A percentile compares a stretch with the other conserved stretches of the same genome.
phyloP scores from a whole-genome alignment of 2,797 vertebrate genomes.

The Scolopax bukidnonensis region DNA sequence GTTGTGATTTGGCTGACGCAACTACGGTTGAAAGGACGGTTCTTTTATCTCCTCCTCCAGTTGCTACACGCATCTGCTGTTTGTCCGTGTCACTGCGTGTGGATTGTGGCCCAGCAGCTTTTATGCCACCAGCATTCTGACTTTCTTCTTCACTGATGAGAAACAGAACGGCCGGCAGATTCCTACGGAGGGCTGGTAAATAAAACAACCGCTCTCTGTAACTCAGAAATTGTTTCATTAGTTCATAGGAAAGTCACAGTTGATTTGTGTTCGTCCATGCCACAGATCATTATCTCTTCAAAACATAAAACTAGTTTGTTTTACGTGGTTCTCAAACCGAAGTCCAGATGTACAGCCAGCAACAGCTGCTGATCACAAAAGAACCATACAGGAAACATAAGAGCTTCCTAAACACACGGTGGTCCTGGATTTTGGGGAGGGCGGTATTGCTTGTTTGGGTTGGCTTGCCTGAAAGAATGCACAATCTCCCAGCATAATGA shows the following conservation, averaged over 20 bases:
- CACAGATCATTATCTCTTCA: constrained; percentile 52
- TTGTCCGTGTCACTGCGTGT: background rate
- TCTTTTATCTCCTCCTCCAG: constrained; percentile 46
- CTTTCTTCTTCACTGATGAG: constrained; percentile 49
- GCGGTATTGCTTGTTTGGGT: background rate
- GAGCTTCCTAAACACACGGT: background rate
- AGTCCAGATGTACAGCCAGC: background rate
- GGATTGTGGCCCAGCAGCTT: background rate
- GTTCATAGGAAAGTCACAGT: constrained; percentile 9
- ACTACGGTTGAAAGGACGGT: background rate
- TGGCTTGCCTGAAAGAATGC: constrained; percentile 24
- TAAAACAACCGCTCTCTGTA: background rate
- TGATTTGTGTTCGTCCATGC: constrained; percentile 26
- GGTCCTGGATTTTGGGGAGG: background rate
- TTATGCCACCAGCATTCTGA: background rate
- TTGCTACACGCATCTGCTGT: constrained; percentile 30
- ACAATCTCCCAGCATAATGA: background rate
- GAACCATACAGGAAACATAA: fast-evolving
- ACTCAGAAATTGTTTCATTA: constrained; percentile 34
- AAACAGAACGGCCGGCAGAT: background rate
- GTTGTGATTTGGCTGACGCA: constrained; percentile 47
- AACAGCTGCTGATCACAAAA: background rate
- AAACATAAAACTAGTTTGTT: constrained; percentile 35
- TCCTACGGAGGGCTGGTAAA: constrained; percentile 17
- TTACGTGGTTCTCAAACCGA: background rate